Conservation (phyloP, 1,140 invertebrate species). For the Diachasmimorpha longicaudata region DNA sequence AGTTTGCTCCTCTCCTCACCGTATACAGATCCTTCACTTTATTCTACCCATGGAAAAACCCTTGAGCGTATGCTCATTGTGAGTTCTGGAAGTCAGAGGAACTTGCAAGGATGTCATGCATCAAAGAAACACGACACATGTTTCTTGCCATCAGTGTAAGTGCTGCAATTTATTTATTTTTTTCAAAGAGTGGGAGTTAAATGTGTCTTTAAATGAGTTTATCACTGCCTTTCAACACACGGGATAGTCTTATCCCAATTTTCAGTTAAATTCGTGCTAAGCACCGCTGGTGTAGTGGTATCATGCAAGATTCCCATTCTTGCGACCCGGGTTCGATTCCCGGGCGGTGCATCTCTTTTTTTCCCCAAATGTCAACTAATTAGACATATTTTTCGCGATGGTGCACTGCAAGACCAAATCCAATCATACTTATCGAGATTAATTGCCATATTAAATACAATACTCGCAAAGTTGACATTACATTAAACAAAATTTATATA, state of each 20-base stretch:
- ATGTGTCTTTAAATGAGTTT: no score
- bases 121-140: not conserved
- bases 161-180: no score
- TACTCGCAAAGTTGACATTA: no score
- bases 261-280: not conserved
- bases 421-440: no score
- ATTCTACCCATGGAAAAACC: not conserved
- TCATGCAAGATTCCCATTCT: constrained; percentile 97
- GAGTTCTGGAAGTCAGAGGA: constrained; percentile 28
- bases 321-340: constrained; percentile 97
- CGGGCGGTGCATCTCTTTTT: constrained; percentile 79
- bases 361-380: not conserved
- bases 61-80: constrained; percentile 12
- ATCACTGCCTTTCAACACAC: no score
- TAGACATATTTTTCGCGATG: no score
- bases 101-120: not conserved
- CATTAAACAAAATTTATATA: no score
- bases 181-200: no score
- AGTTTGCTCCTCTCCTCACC: not conserved
- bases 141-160: not conserved
- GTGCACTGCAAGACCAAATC: no score
- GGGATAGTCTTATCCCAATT: not conserved
- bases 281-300: constrained; percentile 96
- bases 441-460: no score
- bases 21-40: not conserved